Conservation (phyloP, 1,140 invertebrate species). For the Drosophila dunni region DNA sequence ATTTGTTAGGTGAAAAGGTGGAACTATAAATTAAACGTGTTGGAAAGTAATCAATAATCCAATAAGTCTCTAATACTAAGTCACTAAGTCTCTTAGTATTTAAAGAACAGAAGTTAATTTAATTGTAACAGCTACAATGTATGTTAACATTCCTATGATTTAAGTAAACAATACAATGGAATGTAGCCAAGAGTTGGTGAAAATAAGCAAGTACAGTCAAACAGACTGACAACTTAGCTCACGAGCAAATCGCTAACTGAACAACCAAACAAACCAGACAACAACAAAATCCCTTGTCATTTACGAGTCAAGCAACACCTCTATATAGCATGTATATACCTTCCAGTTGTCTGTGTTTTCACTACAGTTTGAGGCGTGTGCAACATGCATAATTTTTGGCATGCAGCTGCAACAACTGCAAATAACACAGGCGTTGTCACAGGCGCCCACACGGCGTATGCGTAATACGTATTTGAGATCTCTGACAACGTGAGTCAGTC, state of each 20-base stretch:
- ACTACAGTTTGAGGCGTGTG: constrained; percentile 47
- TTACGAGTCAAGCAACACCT: constrained; percentile 4
- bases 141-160: not conserved
- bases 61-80: too few relatives aligned
- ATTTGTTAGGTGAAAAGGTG: not conserved
- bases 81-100: too few relatives aligned
- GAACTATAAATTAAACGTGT: too few relatives aligned
- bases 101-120: not conserved
- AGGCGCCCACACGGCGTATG: constrained; percentile 69
- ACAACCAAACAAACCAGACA: too few relatives aligned
- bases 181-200: constrained; percentile 22
- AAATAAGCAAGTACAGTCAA: constrained; percentile 23
- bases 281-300: constrained; percentile 29
- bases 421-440: constrained; percentile 47
- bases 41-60: too few relatives aligned
- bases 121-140: constrained; percentile 4
- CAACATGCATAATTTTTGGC: constrained; percentile 68
- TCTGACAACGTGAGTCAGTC: constrained; percentile 16
- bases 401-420: constrained; percentile 51
- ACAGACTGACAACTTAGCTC: not conserved
- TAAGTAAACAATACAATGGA: constrained; percentile 20
- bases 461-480: constrained; percentile 55
- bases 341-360: constrained; percentile 50
- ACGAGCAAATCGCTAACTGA: constrained; percentile 37
- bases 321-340: constrained; percentile 1